Evolutionary conservation across 1,140 invertebrate genomes (phyloP), one percentile per base, ranked within the genome.

Genomic region (Drosophila kohkoa): DNA sequence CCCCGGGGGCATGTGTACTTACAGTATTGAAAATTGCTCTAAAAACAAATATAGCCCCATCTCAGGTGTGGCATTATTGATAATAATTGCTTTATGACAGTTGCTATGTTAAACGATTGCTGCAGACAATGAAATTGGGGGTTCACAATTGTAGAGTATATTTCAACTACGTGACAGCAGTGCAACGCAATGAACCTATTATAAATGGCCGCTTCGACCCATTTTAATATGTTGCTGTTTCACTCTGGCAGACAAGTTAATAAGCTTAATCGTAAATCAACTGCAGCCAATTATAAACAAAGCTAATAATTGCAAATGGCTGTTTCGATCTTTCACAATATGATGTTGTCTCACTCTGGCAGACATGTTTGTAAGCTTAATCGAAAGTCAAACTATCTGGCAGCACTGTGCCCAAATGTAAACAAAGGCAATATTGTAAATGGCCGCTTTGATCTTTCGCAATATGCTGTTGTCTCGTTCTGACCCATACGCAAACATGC

Each of bases 1-100:
- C 38, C 57, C 32, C 32, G 15, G 15, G 35, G 51, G 49, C 35
- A 58, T 52, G 32, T 69, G 57, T 55, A 54, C 41, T 52, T 55
- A 48, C 43, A 16, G 45, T 62, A 62, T 38, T 62, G 28, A 51
- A 76, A 72, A 76, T 60, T 76, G 54, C 54, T 59, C 55, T 49
- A 32, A 72, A 76, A 71, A 65, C 55, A 63, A 75, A 75, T 68
- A 75, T 59, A 63, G 54, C 11, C 5, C 65, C 57, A 62, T 54
- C 28, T 74, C 65, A 74, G 71, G 71, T 74, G 71, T 49, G 71
- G 71, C 58, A 48, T 41, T 71, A 13, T 41, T 38, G 35, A 10
- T 45, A 69, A 35, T 73, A 68, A 73, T 73, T 67, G 64, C 48
- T 43, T 54, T 30, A 52, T 59, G 63, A 59, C 69, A 73, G 30